Percentiles rank a stretch among this genome's conserved stretches.
Conservation (phyloP, 1,140 invertebrate genomes). For the Limonius californicus region DNA sequence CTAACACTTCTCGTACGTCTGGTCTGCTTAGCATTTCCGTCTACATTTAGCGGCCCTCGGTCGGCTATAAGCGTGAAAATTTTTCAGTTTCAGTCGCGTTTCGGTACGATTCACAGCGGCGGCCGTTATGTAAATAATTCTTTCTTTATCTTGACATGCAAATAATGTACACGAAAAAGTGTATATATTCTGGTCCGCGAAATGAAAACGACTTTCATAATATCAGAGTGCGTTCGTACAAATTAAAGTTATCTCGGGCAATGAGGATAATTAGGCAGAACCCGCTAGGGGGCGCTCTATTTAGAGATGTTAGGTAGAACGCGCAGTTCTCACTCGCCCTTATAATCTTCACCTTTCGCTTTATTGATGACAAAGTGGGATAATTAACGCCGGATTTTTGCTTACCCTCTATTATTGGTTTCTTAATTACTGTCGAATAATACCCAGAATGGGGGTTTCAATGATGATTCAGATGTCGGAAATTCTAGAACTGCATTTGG, state of each 20-base stretch:
- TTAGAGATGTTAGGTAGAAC: background rate
- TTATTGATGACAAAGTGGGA: slow-evolving; percentile 10
- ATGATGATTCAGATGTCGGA: no score
- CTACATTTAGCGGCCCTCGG: background rate
- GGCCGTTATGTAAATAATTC: slow-evolving; percentile 3
- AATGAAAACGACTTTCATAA: slow-evolving; percentile 12
- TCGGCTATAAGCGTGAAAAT: background rate
- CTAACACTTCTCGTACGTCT: background rate
- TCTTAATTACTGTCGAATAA: no score
- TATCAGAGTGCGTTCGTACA: slow-evolving; percentile 9
- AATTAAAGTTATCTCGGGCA: slow-evolving; percentile 12
- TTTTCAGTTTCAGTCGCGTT: background rate
- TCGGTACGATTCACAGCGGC: background rate
- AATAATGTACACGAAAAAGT: slow-evolving; percentile 9
- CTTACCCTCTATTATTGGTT: no score
- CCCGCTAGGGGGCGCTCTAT: slow-evolving; percentile 1
- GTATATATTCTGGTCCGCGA: slow-evolving; percentile 4
- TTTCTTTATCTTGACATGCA: slow-evolving; percentile 7
- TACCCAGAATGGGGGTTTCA: no score
- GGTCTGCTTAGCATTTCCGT: background rate
- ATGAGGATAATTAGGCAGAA: slow-evolving; percentile 11
- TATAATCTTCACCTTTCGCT: slow-evolving; percentile 8
- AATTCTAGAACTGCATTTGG: no score
- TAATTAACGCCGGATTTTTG: background rate
- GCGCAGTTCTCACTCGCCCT: background rate